These are phyloP conservation scores for Rhagoletis pomonella DNA, from an alignment of 1,140 invertebrate genomes.

Conservation along the genomic window DNA sequence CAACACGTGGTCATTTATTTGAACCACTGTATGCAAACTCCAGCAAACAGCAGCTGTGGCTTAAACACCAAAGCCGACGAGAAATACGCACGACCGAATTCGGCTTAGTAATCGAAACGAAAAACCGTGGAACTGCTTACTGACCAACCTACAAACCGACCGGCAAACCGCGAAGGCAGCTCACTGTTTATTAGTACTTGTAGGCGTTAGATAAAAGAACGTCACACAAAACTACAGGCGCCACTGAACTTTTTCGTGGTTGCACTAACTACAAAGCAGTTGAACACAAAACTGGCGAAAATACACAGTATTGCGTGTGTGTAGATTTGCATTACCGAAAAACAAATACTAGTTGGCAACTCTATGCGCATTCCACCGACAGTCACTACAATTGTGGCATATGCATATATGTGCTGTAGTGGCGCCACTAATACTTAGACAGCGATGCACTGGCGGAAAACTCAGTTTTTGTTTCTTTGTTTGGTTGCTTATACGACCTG, in stretches of 20 bases:
- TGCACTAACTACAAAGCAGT: neutral
- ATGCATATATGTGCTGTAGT: neutral
- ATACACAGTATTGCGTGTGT: too few species aligned
- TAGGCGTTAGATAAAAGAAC: neutral
- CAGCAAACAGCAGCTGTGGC: neutral
- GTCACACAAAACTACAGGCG: neutral
- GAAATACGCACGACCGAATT: neutral
- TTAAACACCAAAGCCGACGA: neutral
- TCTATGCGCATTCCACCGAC: neutral
- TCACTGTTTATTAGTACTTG: neutral
- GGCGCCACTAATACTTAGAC: constrained; percentile 7
- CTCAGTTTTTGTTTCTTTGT: neutral
- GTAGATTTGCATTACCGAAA: too few species aligned
- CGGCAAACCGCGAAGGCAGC: neutral
- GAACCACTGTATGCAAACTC: neutral
- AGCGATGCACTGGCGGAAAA: neutral
- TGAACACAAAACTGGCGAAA: neutral
- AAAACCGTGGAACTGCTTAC: neutral
- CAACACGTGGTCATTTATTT: too few species aligned
- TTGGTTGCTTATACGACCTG: neutral
- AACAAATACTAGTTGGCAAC: neutral
- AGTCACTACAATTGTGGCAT: neutral
- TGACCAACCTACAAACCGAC: neutral
- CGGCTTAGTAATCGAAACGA: neutral
- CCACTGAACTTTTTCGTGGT: constrained; percentile 33